These are phyloP conservation scores for Stegana nigrithorax DNA, from an alignment of 2,888 invertebrate species.

Conservation along the genomic window DNA sequence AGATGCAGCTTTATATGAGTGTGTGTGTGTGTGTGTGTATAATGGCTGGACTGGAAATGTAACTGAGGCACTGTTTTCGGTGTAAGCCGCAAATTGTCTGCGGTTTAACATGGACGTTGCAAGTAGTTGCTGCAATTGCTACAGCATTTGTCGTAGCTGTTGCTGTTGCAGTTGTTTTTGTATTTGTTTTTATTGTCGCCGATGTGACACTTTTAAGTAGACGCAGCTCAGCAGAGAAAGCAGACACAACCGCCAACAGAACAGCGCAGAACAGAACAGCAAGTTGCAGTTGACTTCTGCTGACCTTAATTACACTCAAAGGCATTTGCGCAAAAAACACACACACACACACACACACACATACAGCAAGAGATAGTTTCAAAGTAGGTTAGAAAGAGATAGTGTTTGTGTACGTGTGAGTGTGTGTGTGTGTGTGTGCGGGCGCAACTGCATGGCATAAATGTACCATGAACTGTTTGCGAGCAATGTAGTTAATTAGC, in stretches of 20 bases:
- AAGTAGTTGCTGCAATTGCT: background rate
- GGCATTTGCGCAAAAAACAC: background rate
- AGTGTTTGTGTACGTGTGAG: slow-evolving; percentile 22
- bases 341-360: slow-evolving; percentile 14
- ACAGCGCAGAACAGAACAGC: background rate
- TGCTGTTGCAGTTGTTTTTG: slow-evolving; percentile 22
- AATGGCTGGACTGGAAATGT: too few species aligned
- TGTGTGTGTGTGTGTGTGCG: slow-evolving; percentile 6
- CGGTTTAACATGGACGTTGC: background rate
- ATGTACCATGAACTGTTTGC: background rate
- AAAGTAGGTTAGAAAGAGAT: too few species aligned
- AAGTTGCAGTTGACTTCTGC: slow-evolving; percentile 45
- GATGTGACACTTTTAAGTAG: background rate
- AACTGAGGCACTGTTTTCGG: background rate
- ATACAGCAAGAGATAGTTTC: background rate
- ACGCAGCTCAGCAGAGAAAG: too few species aligned
- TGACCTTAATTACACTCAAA: slow-evolving; percentile 51
- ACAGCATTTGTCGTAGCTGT: slow-evolving; percentile 25
- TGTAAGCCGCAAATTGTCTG: background rate
- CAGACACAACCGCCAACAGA: too few species aligned
- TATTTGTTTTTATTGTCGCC: slow-evolving; percentile 15
- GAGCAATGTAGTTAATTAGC: background rate
- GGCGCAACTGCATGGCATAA: slow-evolving; percentile 14
- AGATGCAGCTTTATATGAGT: background rate
- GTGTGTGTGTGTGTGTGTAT: too few species aligned